Evolutionary conservation across 1,140 invertebrate species (phyloP).

Genomic region (Apis laboriosa): DNA sequence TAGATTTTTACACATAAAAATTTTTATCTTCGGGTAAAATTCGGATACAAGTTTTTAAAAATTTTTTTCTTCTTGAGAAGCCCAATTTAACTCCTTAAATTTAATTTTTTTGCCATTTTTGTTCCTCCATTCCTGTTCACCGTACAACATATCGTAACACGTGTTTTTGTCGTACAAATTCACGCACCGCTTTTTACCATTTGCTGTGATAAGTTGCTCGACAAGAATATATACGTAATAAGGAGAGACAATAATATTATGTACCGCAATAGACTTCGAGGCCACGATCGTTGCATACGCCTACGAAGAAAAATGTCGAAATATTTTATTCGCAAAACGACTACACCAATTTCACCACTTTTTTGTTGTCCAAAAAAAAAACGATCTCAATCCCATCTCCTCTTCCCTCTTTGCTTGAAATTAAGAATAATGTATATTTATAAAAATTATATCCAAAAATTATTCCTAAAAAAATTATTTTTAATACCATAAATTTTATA

Average conservation of each 20-base stretch:
- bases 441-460: too few relatives aligned
- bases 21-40: too few relatives aligned
- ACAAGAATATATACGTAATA: conserved; percentile 25
- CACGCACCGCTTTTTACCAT: conserved; percentile 38
- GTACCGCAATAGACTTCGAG: conserved; percentile 24
- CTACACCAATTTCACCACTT: neutral
- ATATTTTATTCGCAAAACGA: neutral
- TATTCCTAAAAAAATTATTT: too few relatives aligned
- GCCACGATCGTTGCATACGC: conserved; percentile 41
- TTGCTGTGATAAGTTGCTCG: conserved; percentile 3
- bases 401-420: too few relatives aligned
- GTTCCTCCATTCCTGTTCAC: neutral
- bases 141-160: neutral
- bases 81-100: too few relatives aligned
- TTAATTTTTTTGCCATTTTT: conserved; percentile 3
- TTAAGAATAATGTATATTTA: too few relatives aligned
- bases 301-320: conserved; percentile 39
- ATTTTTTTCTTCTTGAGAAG: too few relatives aligned
- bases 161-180: conserved; percentile 36
- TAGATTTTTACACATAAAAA: too few relatives aligned
- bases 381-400: too few relatives aligned
- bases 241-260: conserved; percentile 34
- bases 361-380: too few relatives aligned
- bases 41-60: too few relatives aligned
- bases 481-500: too few relatives aligned